Base-by-base conservation (phyloP, 2,113 vertebrate species). In the Syngnathoides biaculeatus region DNA sequence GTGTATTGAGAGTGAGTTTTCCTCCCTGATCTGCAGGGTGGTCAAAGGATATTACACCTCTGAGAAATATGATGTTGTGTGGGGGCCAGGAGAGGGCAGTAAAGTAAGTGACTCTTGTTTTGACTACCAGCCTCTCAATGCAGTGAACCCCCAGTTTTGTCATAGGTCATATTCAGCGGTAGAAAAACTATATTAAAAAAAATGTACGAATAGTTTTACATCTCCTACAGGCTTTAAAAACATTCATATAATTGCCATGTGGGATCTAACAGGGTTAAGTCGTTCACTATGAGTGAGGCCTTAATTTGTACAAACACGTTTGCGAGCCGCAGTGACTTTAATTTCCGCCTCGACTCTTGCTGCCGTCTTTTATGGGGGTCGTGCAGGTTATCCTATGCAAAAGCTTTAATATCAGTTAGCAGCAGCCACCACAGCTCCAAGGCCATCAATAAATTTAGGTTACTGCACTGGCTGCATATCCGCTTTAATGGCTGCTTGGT, bases 401-500 rank as follows among this genome's bases (percentile, higher is more conserved):
- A 55, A 30, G 24, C 30, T 66, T 61, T 8, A 30, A 47, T 19
- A 58, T 68, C n/a, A 47, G 38, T 53, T 66, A 59, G 35, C 27
- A 60, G 57, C 0, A 19, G 38, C 55, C 26, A 14, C 26, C 13
- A 8, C 64, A 43, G 60, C 60, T 26, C 43, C n/a, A 24, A 62
- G 22, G 60, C 38, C 20, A 42, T 66, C 26, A 61, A 8, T 0
- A 27, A 72, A 68, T 56, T 35, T 47, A 61, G 39, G 63, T 65
- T 15, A 13, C 67, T 48, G 47, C 5, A 43, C 35, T 65, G 48
- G n/a, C 14, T 20, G 39, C 19, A 57, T 30, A 63, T 66, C 57
- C 15, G n/a, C 71, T 72, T 30, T 68, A 50, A 48, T 19, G 38
- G 55, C n/a, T 60, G 15, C 55, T 65, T 61, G 70, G 12, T 63